A percentile compares a stretch with the other conserved stretches of the same genome.
Conservation (phyloP, 1,140 invertebrate species). For the Chironomus tepperi region DNA sequence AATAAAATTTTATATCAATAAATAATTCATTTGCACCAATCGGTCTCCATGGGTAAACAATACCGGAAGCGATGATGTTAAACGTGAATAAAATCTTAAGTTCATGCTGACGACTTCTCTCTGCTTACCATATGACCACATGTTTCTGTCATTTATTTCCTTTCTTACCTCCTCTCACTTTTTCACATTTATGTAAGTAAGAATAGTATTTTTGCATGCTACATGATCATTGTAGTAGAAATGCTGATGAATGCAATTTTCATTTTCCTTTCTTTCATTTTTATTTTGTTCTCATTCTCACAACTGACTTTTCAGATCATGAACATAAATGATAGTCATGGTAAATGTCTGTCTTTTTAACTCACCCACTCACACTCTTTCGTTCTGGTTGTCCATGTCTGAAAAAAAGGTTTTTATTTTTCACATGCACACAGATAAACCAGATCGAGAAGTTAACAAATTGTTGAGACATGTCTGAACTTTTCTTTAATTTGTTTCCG, state of each 20-base stretch:
- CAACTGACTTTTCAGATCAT: neutral
- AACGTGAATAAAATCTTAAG: neutral
- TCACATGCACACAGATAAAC: neutral
- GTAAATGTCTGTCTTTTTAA: neutral
- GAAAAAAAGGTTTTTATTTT: neutral
- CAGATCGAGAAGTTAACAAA: neutral
- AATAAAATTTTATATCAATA: neutral
- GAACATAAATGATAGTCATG: neutral
- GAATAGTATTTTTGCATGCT: neutral
- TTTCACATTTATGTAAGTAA: neutral
- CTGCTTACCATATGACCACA: neutral
- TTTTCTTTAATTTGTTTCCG: neutral
- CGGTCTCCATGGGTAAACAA: neutral
- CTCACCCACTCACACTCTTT: neutral
- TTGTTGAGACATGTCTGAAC: neutral
- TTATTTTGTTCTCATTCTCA: neutral
- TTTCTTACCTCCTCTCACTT: neutral
- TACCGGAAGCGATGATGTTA: neutral
- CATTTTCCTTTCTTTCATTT: neutral
- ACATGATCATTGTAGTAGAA: neutral
- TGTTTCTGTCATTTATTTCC: neutral
- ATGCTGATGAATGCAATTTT: conserved; percentile 8
- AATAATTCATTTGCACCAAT: neutral
- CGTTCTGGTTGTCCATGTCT: neutral
- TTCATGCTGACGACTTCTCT: too few species aligned